Evolutionary conservation across 2,888 invertebrate species (phyloP), one percentile per base, ranked within the genome.

Genomic region (Calephelis perditalis): DNA sequence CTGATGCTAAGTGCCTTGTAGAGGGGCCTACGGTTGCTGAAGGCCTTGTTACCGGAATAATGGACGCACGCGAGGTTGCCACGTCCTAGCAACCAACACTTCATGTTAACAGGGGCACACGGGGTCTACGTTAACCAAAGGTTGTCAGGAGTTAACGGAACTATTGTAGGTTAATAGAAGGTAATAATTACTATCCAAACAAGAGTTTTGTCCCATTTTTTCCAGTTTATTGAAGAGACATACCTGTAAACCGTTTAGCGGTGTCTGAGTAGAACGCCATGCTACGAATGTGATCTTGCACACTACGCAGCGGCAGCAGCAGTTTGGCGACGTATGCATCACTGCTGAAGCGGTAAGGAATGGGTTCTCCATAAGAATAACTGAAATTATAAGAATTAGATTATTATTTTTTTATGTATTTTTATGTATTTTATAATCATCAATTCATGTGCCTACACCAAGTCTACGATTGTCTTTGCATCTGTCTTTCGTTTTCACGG

Each of bases 61-160:
- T 94, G 94, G 79, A 96, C 92, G 87, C 96, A 96, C 71, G 97
- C 94, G 86, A 97, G 93, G 91, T 95, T 94, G 73, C 96, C 96
- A 82, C 94, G 93, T 84, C 96, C 96, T 95, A 87, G 77, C 75
- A 81, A 86, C 77, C 65, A 83, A 87, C 82, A 86, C 52, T 52
- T 35, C 35, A 54, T 26, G 52, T 54, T 54, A 54, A 35, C 52
- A 54, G 71, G 81, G 83, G 74, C 81, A 83, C 81, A 80, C 84
- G 78, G 74, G 79, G 79, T 61, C 35, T 65, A 68, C 64, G 68
- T 76, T 80, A 84, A 85, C 86, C 85, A 82, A 69, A 70, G 63
- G 62, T 35, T 56, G 40, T 40, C 26, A 60, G 57, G 52, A 57
- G 54, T 44, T 26, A 55, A 56, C 35, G 45, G 35, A 44, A 35